Evolutionary conservation across 2,113 vertebrate species (phyloP).

Genomic region (Hypanus sabinus): DNA sequence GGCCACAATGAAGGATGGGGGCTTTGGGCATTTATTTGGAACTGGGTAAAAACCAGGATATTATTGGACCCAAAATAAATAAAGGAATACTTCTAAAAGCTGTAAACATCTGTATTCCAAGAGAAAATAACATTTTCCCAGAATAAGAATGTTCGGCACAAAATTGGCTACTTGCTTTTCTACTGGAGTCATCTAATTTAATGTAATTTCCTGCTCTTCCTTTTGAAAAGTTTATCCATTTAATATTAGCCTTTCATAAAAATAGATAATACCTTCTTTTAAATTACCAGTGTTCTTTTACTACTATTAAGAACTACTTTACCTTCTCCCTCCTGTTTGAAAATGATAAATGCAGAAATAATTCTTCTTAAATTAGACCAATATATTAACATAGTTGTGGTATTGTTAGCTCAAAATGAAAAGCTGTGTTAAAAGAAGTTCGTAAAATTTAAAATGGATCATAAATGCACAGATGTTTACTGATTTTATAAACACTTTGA

Average conservation of each 20-base stretch:
- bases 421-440: background rate
- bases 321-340: background rate
- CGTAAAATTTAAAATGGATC: background rate
- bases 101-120: background rate
- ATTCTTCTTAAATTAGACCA: background rate
- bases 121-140: background rate
- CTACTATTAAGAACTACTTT: background rate
- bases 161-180: background rate
- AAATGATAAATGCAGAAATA: background rate
- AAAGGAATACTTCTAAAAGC: background rate
- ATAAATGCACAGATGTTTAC: background rate
- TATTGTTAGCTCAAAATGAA: background rate
- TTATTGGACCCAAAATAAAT: background rate
- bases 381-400: background rate
- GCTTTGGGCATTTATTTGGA: background rate
- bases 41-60: background rate
- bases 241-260: background rate
- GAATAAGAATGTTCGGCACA: background rate
- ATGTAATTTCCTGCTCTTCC: background rate
- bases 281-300: too few species aligned
- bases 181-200: background rate
- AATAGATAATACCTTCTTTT: background rate
- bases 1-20: background rate
- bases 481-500: background rate
- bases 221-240: background rate